Conservation (phyloP, 1,140 invertebrate species). For the Aradophagus sp. region DNA sequence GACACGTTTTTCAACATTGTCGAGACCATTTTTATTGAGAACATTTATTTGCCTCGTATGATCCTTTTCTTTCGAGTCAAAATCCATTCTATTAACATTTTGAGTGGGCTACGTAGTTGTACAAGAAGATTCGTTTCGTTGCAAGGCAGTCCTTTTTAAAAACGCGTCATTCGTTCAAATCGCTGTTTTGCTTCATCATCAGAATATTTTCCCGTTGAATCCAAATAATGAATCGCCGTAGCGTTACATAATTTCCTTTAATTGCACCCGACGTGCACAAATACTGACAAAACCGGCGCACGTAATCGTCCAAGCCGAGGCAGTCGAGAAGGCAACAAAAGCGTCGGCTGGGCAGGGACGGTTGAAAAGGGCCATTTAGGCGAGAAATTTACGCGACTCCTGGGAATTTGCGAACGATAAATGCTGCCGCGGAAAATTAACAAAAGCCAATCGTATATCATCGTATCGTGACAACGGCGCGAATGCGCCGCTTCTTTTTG, state of each 20-base stretch:
- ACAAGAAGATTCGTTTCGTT: no score
- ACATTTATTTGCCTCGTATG: no score
- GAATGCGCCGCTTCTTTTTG: constrained; percentile 13
- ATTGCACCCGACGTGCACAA: constrained; percentile 13
- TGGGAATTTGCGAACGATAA: constrained; percentile 50
- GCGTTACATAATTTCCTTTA: constrained; percentile 39
- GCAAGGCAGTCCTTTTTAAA: no score
- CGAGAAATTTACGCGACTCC: constrained; percentile 38
- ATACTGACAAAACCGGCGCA: not conserved
- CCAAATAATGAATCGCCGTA: no score
- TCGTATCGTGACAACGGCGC: constrained; percentile 20
- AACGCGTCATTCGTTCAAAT: no score
- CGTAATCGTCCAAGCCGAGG: constrained; percentile 17
- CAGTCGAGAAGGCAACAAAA: constrained; percentile 41
- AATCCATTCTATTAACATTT: no score
- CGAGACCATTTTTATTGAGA: no score
- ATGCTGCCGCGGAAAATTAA: constrained; percentile 43
- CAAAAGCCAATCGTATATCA: constrained; percentile 36
- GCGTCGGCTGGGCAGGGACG: no score
- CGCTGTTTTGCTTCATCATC: no score
- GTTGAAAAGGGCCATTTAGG: constrained; percentile 10
- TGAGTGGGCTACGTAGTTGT: no score
- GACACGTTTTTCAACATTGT: no score
- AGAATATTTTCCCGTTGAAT: constrained; percentile 13
- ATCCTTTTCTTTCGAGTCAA: no score